A percentile compares a stretch with the other conserved stretches of the same genome.
These are phyloP conservation scores for Hippoglossus stenolepis DNA, from an alignment of 2,113 vertebrate species.

Conservation along the genomic window DNA sequence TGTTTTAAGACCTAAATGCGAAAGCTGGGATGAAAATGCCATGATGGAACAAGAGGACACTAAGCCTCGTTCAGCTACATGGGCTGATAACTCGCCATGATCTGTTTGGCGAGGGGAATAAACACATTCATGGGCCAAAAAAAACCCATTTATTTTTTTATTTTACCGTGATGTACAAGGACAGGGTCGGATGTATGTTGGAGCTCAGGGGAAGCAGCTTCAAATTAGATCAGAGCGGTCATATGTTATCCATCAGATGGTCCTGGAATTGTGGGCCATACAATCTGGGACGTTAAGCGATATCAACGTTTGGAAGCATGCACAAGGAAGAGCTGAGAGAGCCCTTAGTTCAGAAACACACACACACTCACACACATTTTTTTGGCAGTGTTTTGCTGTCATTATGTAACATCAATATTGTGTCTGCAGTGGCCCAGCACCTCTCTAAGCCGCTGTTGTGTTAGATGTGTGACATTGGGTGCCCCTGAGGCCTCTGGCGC, in stretches of 20 bases:
- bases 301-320: conserved; percentile 16
- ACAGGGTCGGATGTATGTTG: background rate
- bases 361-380: conserved; percentile 13
- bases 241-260: no score
- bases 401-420: conserved; percentile 68
- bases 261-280: no score
- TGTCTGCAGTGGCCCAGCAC: conserved; percentile 41
- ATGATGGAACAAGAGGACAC: conserved; percentile 66
- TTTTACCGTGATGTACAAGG: background rate
- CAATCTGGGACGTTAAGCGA: conserved; percentile 41
- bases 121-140: conserved; percentile 15
- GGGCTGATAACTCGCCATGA: conserved; percentile 52
- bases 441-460: conserved; percentile 53
- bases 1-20: conserved; percentile 66
- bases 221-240: conserved; percentile 23
- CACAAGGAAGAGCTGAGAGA: conserved; percentile 9
- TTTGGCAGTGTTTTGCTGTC: conserved; percentile 21
- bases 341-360: conserved; percentile 37
- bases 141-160: conserved; percentile 1
- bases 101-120: conserved; percentile 47
- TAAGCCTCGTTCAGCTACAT: conserved; percentile 68
- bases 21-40: conserved; percentile 62
- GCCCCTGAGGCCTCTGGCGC: conserved; percentile 29
- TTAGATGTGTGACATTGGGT: conserved; percentile 47
- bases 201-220: conserved; percentile 22